A percentile compares a stretch with the other conserved stretches of the same genome.
These are phyloP conservation scores for Anticlea derivata DNA, from an alignment of 2,888 invertebrate genomes.

Conservation along the genomic window DNA sequence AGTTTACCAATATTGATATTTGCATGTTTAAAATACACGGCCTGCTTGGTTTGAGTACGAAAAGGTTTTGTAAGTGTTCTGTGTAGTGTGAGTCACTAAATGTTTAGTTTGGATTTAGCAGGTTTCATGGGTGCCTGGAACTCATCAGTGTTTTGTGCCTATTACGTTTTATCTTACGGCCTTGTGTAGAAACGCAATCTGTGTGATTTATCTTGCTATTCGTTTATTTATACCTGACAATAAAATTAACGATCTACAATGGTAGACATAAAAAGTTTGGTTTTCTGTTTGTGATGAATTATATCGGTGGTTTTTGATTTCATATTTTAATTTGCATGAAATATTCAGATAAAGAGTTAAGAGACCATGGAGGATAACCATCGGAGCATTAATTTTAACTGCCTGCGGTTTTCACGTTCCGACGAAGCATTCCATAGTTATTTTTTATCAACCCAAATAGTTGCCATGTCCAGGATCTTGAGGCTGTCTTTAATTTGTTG, in stretches of 20 bases:
- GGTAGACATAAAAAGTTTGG: slow-evolving; percentile 47
- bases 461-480: slow-evolving; percentile 9
- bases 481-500: slow-evolving; percentile 11
- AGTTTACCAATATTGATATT: slow-evolving; percentile 33
- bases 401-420: slow-evolving; percentile 37
- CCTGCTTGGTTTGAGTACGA: slow-evolving; percentile 11
- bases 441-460: slow-evolving; percentile 27
- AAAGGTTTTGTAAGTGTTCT: slow-evolving; percentile 12
- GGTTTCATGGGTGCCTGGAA: slow-evolving; percentile 37
- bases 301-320: slow-evolving; percentile 38
- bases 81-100: slow-evolving; percentile 8
- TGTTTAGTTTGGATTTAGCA: slow-evolving; percentile 17
- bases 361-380: slow-evolving; percentile 32
- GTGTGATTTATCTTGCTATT: slow-evolving; percentile 52
- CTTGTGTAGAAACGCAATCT: slow-evolving; percentile 39
- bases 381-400: slow-evolving; percentile 40
- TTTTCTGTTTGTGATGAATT: slow-evolving; percentile 42
- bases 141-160: slow-evolving; percentile 39
- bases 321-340: slow-evolving; percentile 37
- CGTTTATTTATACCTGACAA: slow-evolving; percentile 54
- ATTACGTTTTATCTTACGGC: slow-evolving; percentile 46
- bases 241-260: slow-evolving; percentile 54
- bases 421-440: slow-evolving; percentile 24
- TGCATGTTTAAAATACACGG: slow-evolving; percentile 14
- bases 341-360: slow-evolving; percentile 33